These are phyloP conservation scores for Leucophora obtusa DNA, from an alignment of 2,888 invertebrate genomes.

Conservation along the genomic window DNA sequence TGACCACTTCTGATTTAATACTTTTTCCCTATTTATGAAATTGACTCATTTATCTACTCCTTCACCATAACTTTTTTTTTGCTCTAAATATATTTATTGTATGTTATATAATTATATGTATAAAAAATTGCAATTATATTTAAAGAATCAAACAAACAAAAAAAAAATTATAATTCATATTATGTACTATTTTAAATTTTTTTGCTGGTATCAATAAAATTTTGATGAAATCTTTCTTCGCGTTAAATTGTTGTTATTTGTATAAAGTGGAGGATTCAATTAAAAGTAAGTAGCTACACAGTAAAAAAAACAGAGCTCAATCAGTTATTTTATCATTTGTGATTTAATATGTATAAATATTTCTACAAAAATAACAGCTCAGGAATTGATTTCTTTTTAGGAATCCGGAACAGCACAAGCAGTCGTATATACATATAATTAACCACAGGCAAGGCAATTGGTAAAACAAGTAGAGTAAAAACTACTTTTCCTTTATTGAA, in stretches of 20 bases:
- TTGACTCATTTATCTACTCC: background rate
- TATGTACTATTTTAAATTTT: slow-evolving; percentile 59
- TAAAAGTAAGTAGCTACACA: slow-evolving; percentile 15
- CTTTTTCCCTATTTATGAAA: background rate
- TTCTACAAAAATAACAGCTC: no score
- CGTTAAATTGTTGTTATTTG: slow-evolving; percentile 65
- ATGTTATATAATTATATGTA: slow-evolving; percentile 45
- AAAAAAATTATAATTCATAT: slow-evolving; percentile 43
- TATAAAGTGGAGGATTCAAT: background rate
- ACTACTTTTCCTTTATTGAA: no score
- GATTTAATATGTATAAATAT: no score
- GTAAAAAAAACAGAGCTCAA: no score
- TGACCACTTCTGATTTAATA: slow-evolving; percentile 5
- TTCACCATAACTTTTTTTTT: slow-evolving; percentile 16
- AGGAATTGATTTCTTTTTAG: no score
- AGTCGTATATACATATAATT: no score
- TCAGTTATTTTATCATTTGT: no score
- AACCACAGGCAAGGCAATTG: no score
- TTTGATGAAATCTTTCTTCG: slow-evolving; percentile 69
- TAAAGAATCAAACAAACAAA: slow-evolving; percentile 32
- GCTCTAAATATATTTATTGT: slow-evolving; percentile 43
- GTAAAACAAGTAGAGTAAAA: no score
- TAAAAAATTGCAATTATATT: slow-evolving; percentile 51
- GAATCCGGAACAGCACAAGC: no score
- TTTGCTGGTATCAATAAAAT: slow-evolving; percentile 64